These are phyloP conservation scores for Sphyrna mokarran DNA, from an alignment of 2,113 vertebrate genomes.

Conservation along the genomic window DNA sequence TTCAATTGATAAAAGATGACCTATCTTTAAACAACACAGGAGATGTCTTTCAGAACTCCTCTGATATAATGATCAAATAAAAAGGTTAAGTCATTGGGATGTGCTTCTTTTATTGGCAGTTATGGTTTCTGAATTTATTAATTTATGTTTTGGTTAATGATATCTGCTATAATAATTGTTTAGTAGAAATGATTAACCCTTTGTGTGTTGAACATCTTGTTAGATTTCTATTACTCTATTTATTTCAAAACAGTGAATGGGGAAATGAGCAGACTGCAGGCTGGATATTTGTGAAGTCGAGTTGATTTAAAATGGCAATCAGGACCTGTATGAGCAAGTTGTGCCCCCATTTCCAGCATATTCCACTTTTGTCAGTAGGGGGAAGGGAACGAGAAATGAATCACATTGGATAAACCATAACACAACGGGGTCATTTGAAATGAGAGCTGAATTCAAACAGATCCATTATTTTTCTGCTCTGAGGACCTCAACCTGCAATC, in stretches of 20 bases:
- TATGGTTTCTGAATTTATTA: not conserved
- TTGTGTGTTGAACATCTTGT: not conserved
- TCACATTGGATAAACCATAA: no score
- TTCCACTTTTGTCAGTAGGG: no score
- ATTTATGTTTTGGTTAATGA: not conserved
- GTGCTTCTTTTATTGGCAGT: no score
- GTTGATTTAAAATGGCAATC: no score
- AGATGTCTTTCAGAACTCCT: not conserved
- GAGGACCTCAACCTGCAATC: no score
- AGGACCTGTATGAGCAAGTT: no score
- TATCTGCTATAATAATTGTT: not conserved
- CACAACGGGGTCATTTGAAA: no score
- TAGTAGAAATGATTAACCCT: not conserved
- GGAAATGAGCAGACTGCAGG: not conserved
- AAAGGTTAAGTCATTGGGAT: not conserved
- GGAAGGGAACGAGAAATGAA: no score
- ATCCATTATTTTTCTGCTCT: no score
- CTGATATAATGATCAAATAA: not conserved
- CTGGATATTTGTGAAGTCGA: no score
- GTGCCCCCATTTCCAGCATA: no score
- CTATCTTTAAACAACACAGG: not conserved
- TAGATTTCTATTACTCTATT: not conserved
- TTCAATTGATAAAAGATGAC: not conserved
- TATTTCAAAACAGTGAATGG: not conserved
- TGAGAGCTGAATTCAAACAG: no score